Conservation (phyloP, 2,888 invertebrate species). For the Hypomecis punctinalis region DNA sequence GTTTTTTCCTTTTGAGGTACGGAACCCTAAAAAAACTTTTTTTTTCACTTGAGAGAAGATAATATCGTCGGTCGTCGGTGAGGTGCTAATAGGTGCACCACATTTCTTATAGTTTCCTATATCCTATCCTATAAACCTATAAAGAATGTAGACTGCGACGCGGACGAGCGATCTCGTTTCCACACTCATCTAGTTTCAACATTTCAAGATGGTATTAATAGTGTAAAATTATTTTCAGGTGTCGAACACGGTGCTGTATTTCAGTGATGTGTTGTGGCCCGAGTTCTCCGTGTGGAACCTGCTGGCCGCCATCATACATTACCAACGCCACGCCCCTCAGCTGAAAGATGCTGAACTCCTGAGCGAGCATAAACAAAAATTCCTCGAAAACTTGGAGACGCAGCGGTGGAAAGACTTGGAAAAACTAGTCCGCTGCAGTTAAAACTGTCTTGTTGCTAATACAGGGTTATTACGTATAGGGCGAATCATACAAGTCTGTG, state of each 20-base stretch:
- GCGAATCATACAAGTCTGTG: too few relatives aligned
- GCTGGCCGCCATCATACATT: conserved; percentile 93
- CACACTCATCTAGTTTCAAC: too few relatives aligned
- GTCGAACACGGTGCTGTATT: conserved; percentile 92
- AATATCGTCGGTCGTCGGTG: too few relatives aligned
- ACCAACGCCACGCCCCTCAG: conserved; percentile 87
- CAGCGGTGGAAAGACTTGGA: conserved; percentile 68
- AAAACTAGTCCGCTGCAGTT: conserved; percentile 55
- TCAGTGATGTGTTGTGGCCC: conserved; percentile 97
- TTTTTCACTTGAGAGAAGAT: too few relatives aligned
- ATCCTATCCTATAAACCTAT: too few relatives aligned
- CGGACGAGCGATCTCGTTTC: too few relatives aligned
- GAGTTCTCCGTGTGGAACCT: conserved; percentile 98
- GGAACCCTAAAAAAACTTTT: too few relatives aligned
- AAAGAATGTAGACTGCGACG: too few relatives aligned
- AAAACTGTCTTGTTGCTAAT: background rate
- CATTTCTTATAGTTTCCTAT: too few relatives aligned
- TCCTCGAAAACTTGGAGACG: conserved; percentile 71
- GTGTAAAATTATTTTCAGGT: conserved; percentile 78
- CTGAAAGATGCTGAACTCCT: conserved; percentile 49
- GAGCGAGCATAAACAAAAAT: conserved; percentile 63
- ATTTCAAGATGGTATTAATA: too few relatives aligned
- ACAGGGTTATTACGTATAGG: background rate
- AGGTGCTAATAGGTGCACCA: too few relatives aligned
- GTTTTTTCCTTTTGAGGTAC: too few relatives aligned